phyloP scores from a whole-genome alignment of 2,113 vertebrate species.

The Osmerus mordax region DNA sequence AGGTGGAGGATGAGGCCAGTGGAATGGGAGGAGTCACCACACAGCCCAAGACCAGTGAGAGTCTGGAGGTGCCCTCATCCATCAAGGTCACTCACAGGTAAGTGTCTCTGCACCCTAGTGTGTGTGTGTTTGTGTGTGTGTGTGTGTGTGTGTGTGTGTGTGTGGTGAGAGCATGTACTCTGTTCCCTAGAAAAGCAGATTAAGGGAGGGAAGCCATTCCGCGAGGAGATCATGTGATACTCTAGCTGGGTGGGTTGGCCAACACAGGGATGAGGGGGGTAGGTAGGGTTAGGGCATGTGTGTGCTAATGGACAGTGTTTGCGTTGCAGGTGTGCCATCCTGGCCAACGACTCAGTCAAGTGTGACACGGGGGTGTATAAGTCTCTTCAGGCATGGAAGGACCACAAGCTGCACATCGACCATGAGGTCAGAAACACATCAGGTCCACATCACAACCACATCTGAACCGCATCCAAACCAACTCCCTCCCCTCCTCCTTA shows the following conservation, averaged over 20 bases:
- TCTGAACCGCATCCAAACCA: too few relatives aligned
- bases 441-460: too few relatives aligned
- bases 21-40: constrained; percentile 77
- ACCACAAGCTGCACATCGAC: constrained; percentile 96
- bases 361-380: constrained; percentile 88
- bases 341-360: constrained; percentile 86
- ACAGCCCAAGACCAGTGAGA: constrained; percentile 51
- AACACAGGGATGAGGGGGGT: not conserved
- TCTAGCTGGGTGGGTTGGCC: not conserved
- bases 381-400: constrained; percentile 96
- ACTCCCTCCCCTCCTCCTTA: too few relatives aligned
- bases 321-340: constrained; percentile 83
- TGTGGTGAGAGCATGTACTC: not conserved
- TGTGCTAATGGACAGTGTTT: not conserved
- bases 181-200: constrained; percentile 12
- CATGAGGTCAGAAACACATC: constrained; percentile 77
- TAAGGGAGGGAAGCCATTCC: not conserved
- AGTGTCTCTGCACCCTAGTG: constrained; percentile 21
- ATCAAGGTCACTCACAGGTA: constrained; percentile 93
- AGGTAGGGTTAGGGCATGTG: constrained; percentile 6
- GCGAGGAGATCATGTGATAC: constrained; percentile 15
- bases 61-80: constrained; percentile 70
- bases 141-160: not conserved
- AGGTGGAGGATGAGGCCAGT: constrained; percentile 82
- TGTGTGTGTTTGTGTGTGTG: constrained; percentile 5